Evolutionary conservation across 2,888 invertebrate species (phyloP).

Genomic region (Thymelicus sylvestris): DNA sequence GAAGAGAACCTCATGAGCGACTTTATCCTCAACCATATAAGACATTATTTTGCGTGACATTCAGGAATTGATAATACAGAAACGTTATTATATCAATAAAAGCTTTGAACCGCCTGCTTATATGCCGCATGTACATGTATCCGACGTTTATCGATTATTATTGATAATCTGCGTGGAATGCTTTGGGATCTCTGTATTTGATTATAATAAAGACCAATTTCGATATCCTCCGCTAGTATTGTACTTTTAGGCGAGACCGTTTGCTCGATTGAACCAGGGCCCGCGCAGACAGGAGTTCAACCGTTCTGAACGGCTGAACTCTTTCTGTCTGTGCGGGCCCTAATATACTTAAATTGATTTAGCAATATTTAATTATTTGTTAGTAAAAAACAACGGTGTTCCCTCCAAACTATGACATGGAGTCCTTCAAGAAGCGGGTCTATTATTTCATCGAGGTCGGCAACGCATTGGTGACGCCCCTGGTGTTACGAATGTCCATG

Average conservation of each 20-base stretch:
- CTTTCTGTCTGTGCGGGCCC: no score
- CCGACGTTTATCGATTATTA: slow-evolving; percentile 8
- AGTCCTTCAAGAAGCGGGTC: no score
- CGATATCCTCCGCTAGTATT: background rate
- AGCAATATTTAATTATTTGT: no score
- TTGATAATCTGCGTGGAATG: slow-evolving; percentile 7
- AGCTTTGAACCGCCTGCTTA: slow-evolving; percentile 8
- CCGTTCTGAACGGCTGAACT: no score
- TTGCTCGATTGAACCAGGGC: background rate
- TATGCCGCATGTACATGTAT: slow-evolving; percentile 2
- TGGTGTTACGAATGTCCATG: no score
- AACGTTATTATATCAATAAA: slow-evolving; percentile 14
- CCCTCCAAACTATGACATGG: no score
- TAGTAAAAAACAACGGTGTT: no score
- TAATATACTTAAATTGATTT: no score
- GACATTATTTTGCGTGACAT: slow-evolving; percentile 40
- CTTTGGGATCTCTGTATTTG: slow-evolving; percentile 6
- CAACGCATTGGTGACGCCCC: no score
- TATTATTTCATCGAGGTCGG: no score
- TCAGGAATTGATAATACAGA: slow-evolving; percentile 25
- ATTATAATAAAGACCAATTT: background rate
- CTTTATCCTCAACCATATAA: slow-evolving; percentile 64
- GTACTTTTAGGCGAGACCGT: background rate
- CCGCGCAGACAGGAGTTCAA: no score
- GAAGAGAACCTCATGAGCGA: slow-evolving; percentile 64